phyloP scores from a whole-genome alignment of 2,797 vertebrate species.

The Platyrinchus mystaceus region DNA sequence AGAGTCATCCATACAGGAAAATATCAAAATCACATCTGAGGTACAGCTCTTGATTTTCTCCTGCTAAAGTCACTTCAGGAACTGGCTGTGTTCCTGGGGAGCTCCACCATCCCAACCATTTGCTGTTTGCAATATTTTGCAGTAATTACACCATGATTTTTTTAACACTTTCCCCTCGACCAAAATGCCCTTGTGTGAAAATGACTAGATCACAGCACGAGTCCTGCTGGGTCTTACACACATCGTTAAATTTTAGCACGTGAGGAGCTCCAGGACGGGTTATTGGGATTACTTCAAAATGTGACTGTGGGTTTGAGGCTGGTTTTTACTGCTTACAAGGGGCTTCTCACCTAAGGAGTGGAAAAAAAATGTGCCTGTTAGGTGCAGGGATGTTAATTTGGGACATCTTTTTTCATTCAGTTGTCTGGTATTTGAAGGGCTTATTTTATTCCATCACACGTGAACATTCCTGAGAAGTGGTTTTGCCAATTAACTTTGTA shows the following conservation, averaged over 20 bases:
- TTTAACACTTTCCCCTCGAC: neutral
- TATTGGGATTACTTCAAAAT: neutral
- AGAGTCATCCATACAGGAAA: neutral
- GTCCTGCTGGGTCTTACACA: neutral
- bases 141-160: neutral
- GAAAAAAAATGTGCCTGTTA: neutral
- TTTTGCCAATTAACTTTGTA: neutral
- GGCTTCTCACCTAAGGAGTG: neutral
- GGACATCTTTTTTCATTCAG: neutral
- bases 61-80: neutral
- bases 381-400: neutral
- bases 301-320: neutral
- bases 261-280: neutral
- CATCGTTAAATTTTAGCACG: neutral
- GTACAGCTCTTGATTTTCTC: neutral
- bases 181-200: neutral
- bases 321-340: neutral
- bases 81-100: neutral
- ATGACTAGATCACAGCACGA: neutral
- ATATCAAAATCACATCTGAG: neutral
- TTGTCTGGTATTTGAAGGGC: neutral
- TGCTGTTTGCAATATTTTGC: neutral
- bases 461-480: neutral
- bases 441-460: neutral
- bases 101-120: accelerated